A percentile compares a stretch with the other conserved stretches of the same genome.
Conservation (phyloP, 2,888 invertebrate species). For the Petrolisthes manimaculis region DNA sequence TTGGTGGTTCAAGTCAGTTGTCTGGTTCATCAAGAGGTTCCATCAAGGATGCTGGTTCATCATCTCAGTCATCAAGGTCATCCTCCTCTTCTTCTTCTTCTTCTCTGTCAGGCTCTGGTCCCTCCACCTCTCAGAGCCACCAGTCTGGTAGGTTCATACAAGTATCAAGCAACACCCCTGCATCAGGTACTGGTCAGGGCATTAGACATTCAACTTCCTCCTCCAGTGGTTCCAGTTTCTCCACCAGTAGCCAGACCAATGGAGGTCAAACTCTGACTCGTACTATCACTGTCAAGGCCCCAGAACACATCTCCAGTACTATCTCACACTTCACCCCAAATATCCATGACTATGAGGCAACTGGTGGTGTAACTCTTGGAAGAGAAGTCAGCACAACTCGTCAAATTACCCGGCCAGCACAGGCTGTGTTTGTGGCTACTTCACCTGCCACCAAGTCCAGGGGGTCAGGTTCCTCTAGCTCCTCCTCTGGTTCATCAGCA, state of each 20-base stretch:
- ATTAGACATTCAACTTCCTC: not conserved
- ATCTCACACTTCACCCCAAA: slow-evolving; percentile 56
- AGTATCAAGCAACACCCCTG: not conserved
- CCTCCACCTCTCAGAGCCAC: not conserved
- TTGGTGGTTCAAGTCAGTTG: not conserved
- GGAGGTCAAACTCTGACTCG: slow-evolving; percentile 28
- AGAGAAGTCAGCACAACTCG: not conserved
- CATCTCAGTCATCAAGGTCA: not conserved
- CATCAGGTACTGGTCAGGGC: not conserved
- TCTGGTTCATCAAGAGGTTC: not conserved
- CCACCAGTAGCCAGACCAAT: not conserved
- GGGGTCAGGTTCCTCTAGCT: not conserved
- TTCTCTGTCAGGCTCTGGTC: not conserved
- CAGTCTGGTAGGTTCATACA: not conserved
- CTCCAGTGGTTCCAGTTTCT: not conserved
- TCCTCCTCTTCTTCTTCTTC: not conserved
- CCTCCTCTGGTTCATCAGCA: slow-evolving; percentile 12
- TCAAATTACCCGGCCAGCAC: not conserved
- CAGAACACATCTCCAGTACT: slow-evolving; percentile 46
- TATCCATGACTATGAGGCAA: slow-evolving; percentile 51
- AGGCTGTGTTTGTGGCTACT: slow-evolving; percentile 19
- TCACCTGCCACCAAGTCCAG: not conserved
- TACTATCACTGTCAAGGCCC: slow-evolving; percentile 54
- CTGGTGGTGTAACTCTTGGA: slow-evolving; percentile 39
- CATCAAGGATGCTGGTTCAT: not conserved